phyloP scores from a whole-genome alignment of 2,113 vertebrate genomes.

The Eudyptes chrysolophus region DNA sequence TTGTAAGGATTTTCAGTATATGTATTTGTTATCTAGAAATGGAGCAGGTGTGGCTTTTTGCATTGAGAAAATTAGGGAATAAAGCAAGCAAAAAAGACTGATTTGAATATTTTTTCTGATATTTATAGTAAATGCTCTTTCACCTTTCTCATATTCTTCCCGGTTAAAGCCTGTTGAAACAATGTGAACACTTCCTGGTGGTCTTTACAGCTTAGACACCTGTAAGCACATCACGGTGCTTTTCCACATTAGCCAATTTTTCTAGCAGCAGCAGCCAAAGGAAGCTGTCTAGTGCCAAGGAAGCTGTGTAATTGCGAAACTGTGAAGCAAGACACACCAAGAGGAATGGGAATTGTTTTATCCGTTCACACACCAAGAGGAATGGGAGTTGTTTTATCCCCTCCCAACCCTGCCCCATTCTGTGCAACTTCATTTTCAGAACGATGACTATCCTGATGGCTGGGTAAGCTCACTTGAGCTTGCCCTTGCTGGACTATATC shows the following conservation, averaged over 20 bases:
- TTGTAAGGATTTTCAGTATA: not conserved
- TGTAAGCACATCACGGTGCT: not conserved
- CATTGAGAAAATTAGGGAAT: not conserved
- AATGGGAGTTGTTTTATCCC: not conserved
- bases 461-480: not conserved
- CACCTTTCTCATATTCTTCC: not conserved
- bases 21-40: not conserved
- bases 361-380: not conserved
- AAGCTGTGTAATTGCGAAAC: not conserved
- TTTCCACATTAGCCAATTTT: not conserved
- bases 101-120: not conserved
- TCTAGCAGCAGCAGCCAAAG: not conserved
- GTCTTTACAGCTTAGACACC: not conserved
- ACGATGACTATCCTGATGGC: not conserved
- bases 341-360: slow-evolving; percentile 8
- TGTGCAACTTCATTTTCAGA: slow-evolving; percentile 5
- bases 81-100: not conserved
- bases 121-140: not conserved
- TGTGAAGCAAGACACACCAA: slow-evolving; percentile 4
- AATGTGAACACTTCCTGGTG: not conserved
- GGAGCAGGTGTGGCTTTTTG: not conserved
- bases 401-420: not conserved
- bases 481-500: not conserved
- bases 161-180: not conserved
- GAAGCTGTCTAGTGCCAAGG: not conserved